phyloP scores from a whole-genome alignment of 2,113 vertebrate species.

The Sardina pilchardus region DNA sequence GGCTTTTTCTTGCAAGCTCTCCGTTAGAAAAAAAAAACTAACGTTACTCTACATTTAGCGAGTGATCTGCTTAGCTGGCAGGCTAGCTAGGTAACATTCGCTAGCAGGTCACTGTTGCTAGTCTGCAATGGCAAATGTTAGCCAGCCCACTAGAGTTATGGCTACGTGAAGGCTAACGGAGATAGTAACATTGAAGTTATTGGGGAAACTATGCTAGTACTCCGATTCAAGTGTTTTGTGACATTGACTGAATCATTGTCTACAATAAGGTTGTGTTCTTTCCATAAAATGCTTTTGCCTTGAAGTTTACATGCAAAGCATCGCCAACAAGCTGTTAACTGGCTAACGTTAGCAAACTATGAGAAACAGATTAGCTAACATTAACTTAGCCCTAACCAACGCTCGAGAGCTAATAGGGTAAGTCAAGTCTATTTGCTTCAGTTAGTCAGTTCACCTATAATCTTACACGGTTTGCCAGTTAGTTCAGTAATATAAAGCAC shows the following conservation, averaged over 20 bases:
- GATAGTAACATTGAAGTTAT: background rate
- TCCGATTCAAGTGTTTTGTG: background rate
- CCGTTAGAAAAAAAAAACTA: background rate
- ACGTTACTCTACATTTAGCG: background rate
- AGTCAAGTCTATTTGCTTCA: background rate
- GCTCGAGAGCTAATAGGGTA: background rate
- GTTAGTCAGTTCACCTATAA: background rate
- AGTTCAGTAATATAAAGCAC: background rate
- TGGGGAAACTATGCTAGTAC: background rate
- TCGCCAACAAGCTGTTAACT: background rate
- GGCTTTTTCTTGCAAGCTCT: background rate
- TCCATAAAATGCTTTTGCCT: background rate
- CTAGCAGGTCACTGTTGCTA: constrained; percentile 21
- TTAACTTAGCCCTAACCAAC: background rate
- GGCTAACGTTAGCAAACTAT: background rate
- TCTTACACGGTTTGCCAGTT: background rate
- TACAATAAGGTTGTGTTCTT: background rate
- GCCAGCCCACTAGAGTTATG: background rate
- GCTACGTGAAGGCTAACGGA: background rate
- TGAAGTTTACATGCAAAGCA: background rate
- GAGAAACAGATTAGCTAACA: background rate
- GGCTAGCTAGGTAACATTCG: constrained; percentile 26
- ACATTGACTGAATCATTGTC: background rate
- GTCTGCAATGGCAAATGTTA: background rate
- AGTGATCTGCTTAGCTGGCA: constrained; percentile 31